Conservation (phyloP, 2,797 vertebrate species). For the Labroides dimidiatus region DNA sequence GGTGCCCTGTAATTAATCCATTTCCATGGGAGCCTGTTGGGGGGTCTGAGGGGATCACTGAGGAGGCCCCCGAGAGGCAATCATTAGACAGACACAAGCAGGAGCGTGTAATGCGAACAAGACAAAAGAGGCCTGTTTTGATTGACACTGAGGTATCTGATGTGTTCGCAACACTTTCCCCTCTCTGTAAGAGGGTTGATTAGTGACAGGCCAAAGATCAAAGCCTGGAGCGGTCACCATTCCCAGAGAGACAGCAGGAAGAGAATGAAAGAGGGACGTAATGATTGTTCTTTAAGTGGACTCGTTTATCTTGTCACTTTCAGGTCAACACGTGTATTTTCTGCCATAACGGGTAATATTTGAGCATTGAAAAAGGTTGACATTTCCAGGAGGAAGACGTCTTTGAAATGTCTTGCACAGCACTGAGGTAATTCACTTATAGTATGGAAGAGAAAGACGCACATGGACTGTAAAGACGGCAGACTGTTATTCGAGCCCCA, state of each 20-base stretch:
- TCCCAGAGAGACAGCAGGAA: conserved; percentile 33
- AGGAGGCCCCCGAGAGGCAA: conserved; percentile 67
- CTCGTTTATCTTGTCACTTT: conserved; percentile 71
- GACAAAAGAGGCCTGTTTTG: conserved; percentile 39
- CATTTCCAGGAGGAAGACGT: conserved; percentile 73
- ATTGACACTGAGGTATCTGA: conserved; percentile 46
- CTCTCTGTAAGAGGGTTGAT: conserved; percentile 66
- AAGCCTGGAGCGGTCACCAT: conserved; percentile 29
- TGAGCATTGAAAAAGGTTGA: conserved; percentile 76
- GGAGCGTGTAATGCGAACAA: conserved; percentile 40
- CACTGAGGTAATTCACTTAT: conserved; percentile 65
- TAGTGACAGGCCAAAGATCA: conserved; percentile 66
- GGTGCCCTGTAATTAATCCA: conserved; percentile 78
- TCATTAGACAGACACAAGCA: conserved; percentile 62
- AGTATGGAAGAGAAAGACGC: conserved; percentile 28
- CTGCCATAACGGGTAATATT: conserved; percentile 67
- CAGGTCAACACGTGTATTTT: conserved; percentile 69
- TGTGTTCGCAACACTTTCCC: conserved; percentile 46
- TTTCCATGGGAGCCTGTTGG: conserved; percentile 69
- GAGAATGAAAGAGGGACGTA: conserved; percentile 58
- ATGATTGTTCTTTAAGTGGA: conserved; percentile 66
- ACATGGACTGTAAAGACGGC: conserved; percentile 52
- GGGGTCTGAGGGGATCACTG: conserved; percentile 58
- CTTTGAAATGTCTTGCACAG: conserved; percentile 58
- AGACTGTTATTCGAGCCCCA: conserved; percentile 65